phyloP scores from a whole-genome alignment of 2,888 invertebrate species.

The Onchidella celtica region DNA sequence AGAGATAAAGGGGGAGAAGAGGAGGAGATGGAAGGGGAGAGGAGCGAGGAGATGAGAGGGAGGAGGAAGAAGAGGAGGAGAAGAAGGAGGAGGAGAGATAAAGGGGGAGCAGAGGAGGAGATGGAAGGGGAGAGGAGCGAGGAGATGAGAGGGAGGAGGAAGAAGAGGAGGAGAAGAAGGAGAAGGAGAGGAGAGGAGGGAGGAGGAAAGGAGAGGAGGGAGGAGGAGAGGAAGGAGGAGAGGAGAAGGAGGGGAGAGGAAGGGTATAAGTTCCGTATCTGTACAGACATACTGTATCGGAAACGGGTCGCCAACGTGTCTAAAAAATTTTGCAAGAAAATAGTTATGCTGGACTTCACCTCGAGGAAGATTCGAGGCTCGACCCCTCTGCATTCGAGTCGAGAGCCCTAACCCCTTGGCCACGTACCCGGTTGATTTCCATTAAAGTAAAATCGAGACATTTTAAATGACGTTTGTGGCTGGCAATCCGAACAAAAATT shows the following conservation, averaged over 20 bases:
- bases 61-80: neutral
- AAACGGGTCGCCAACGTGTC: too few species aligned
- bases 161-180: neutral
- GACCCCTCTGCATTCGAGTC: too few species aligned
- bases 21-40: neutral
- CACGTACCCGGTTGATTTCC: too few species aligned
- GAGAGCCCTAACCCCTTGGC: too few species aligned
- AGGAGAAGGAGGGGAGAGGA: neutral
- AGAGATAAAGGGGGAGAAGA: neutral
- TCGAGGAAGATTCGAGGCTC: too few species aligned
- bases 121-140: neutral
- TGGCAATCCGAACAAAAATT: too few species aligned
- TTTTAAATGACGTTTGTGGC: too few species aligned
- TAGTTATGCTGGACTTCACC: too few species aligned
- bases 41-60: neutral
- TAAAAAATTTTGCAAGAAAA: too few species aligned
- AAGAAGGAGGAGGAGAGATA: neutral
- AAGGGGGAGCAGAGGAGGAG: neutral
- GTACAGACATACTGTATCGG: too few species aligned
- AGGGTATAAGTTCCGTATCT: too few species aligned
- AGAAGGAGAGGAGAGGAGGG: neutral
- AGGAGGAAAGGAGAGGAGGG: neutral
- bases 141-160: neutral
- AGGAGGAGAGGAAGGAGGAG: neutral
- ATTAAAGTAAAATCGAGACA: too few species aligned